Percentiles rank a stretch among this genome's conserved stretches.
Conservation (phyloP, 2,113 vertebrate species). For the Pycnonotus jocosus region DNA sequence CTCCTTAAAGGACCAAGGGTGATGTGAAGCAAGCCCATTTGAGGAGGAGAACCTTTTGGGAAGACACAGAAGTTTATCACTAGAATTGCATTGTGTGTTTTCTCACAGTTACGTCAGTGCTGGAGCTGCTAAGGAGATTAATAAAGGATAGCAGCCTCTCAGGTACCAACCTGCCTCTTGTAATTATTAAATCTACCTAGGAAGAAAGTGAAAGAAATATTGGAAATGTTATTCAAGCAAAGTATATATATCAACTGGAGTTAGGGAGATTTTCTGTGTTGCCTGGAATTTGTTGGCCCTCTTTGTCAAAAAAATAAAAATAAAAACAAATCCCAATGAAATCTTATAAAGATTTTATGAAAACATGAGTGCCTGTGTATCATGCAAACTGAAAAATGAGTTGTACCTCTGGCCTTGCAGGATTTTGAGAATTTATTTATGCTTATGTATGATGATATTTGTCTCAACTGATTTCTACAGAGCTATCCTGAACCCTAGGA, state of each 20-base stretch:
- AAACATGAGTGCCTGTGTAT: neutral
- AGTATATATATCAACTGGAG: neutral
- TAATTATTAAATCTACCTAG: neutral
- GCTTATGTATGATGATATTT: neutral
- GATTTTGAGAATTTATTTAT: neutral
- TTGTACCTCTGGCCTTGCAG: neutral
- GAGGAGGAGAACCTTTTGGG: neutral
- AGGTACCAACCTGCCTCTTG: neutral
- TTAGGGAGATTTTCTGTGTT: neutral
- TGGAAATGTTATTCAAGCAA: neutral
- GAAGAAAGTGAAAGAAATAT: neutral
- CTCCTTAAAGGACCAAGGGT: neutral
- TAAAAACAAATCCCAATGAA: neutral
- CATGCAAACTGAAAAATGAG: neutral
- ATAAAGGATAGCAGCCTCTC: neutral
- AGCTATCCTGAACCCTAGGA: neutral
- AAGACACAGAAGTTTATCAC: neutral
- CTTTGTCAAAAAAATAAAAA: neutral
- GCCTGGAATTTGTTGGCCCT: neutral
- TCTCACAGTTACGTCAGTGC: neutral
- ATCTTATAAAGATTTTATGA: neutral
- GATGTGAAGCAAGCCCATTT: neutral
- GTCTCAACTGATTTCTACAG: neutral
- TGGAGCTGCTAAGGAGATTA: neutral
- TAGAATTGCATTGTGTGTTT: neutral